Base-by-base conservation (phyloP, 2,113 vertebrate genomes). In the Elachura formosa region DNA sequence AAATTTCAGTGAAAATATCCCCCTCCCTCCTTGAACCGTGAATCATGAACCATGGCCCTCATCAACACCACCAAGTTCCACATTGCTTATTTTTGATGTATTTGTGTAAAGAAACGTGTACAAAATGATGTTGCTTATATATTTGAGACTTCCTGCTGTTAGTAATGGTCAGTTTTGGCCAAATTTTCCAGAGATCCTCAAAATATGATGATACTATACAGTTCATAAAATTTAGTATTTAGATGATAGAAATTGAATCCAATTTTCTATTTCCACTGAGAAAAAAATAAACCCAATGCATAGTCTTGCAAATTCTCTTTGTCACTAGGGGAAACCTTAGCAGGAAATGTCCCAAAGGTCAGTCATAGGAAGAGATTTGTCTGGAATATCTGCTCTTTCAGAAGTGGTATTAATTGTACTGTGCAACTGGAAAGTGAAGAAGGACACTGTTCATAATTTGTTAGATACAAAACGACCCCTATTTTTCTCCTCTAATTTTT, bases 1-100 rank as follows among this genome's bases (percentile, higher is more conserved):
- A 81, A 82, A 61, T 43, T 2, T 33, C 3, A 12, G 24, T 62
- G 63, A 80, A 76, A 76, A 63, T 54, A 45, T 1, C 7, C 43
- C 19, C 8, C 3, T 82, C 7, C 17, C 11, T 45, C 55, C 26
- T 72, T 72, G 45, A n/a, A n/a, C n/a, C n/a, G n/a, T n/a, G n/a
- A n/a, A n/a, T n/a, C n/a, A n/a, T n/a, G n/a, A n/a, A 26, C 14
- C 3, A 3, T 14, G 17, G 26, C 13, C 6, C 3, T 10, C 38
- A 52, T 43, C 14, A 6, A 29, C 1, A 14, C 6, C 10, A 15
- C 4, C 2, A 16, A 38, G 16, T 26, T 58, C 13, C 14, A 68
- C 6, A 31, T 48, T 3, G 2, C 3, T 77, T 68, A 10, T 31
- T 55, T 69, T 81, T 64, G 51, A 49, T 7, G 4, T 8, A 7